Conservation (phyloP, 2,113 vertebrate genomes). For the Piaya cayana region DNA sequence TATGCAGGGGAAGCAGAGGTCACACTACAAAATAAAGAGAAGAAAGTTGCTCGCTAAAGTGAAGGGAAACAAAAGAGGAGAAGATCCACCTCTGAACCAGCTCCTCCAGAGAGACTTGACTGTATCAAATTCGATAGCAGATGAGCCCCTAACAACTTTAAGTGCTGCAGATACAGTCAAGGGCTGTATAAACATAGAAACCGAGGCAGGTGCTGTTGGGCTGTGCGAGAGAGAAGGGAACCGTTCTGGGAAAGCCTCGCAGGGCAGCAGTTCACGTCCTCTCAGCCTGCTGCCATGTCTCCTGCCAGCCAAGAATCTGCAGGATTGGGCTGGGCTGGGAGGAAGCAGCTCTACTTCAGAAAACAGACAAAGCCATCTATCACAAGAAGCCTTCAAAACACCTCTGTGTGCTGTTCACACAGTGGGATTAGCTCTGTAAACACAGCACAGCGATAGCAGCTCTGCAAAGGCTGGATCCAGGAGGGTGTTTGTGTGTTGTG, state of each 20-base stretch:
- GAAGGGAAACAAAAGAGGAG: not conserved
- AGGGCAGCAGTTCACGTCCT: not conserved
- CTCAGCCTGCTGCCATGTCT: not conserved
- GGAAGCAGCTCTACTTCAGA: not conserved
- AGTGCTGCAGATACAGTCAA: not conserved
- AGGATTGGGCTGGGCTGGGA: not conserved
- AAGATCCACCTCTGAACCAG: not conserved
- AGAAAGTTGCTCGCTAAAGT: not conserved
- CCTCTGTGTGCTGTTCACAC: fast-evolving
- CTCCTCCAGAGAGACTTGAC: not conserved
- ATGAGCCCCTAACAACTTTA: not conserved
- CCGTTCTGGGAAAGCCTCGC: not conserved
- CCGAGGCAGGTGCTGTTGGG: not conserved
- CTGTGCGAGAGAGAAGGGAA: not conserved
- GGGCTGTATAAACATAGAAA: not conserved
- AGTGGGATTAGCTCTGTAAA: not conserved
- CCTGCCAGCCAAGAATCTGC: fast-evolving
- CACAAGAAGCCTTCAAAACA: not conserved
- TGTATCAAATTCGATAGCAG: not conserved
- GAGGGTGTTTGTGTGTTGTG: fast-evolving
- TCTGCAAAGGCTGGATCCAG: not conserved
- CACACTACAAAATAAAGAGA: not conserved
- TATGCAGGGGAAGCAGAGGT: not conserved
- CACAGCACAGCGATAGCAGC: not conserved
- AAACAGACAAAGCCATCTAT: not conserved